These are phyloP conservation scores for Apaloderma vittatum DNA, from an alignment of 2,113 vertebrate genomes.

Conservation along the genomic window DNA sequence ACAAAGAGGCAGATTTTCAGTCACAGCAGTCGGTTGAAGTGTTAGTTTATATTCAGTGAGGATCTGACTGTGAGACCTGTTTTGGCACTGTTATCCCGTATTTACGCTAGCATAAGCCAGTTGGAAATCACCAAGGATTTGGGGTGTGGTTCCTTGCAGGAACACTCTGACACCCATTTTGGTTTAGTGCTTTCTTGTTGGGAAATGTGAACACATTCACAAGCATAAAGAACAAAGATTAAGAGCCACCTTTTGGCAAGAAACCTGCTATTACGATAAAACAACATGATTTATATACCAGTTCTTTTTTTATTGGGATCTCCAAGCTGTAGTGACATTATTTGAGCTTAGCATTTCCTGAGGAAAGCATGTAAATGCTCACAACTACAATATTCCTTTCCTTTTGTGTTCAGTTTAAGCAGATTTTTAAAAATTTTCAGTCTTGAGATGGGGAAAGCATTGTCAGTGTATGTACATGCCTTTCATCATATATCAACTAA, in stretches of 20 bases:
- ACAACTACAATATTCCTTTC: background rate
- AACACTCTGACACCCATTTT: background rate
- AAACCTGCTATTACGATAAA: background rate
- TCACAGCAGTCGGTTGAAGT: background rate
- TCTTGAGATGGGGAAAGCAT: background rate
- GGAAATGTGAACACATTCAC: background rate
- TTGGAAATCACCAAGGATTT: background rate
- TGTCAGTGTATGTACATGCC: background rate
- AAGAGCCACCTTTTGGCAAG: background rate
- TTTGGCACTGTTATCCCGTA: background rate
- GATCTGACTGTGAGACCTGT: constrained; percentile 2
- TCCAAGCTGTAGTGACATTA: background rate
- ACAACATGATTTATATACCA: background rate
- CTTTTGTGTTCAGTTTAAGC: background rate
- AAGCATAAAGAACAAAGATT: background rate
- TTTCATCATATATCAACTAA: background rate
- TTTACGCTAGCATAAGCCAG: background rate
- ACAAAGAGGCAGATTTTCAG: background rate
- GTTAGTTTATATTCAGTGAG: background rate
- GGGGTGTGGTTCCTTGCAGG: background rate
- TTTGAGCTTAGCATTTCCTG: background rate
- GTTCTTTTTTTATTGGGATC: background rate
- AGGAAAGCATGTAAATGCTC: background rate
- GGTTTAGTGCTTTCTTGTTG: background rate
- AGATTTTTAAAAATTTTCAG: background rate